phyloP scores from a whole-genome alignment of 2,888 invertebrate genomes.

The Ephialtes manifestator region DNA sequence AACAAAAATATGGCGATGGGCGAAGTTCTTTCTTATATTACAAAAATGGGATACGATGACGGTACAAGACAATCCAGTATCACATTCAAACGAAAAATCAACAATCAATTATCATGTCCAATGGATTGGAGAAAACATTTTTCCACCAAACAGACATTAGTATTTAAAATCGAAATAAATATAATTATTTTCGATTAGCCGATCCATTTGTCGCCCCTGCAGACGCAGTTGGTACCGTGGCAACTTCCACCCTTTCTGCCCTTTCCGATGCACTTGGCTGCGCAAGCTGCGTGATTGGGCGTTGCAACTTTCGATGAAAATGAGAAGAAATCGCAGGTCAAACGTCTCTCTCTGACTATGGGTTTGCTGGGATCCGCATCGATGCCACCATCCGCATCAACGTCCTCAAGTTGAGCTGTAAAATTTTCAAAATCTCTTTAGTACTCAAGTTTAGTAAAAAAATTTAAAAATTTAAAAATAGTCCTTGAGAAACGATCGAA shows the following conservation, averaged over 20 bases:
- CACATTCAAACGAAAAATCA: background rate
- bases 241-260: constrained; percentile 64
- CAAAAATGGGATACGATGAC: no score
- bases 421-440: background rate
- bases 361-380: background rate
- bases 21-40: no score
- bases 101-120: background rate
- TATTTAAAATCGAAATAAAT: no score
- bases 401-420: constrained; percentile 34
- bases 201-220: constrained; percentile 40
- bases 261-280: constrained; percentile 67
- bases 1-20: no score
- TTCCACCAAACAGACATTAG: background rate
- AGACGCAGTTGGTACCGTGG: constrained; percentile 55
- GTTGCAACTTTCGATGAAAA: constrained; percentile 70
- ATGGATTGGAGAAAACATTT: background rate
- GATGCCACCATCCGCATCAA: constrained; percentile 31
- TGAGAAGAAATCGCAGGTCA: constrained; percentile 75
- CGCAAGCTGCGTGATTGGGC: constrained; percentile 74
- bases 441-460: no score
- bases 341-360: constrained; percentile 40
- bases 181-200: constrained; percentile 2
- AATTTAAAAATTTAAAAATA: no score
- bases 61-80: no score
- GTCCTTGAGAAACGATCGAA: no score